Conservation (phyloP, 2,113 vertebrate species). For the Athene noctua region DNA sequence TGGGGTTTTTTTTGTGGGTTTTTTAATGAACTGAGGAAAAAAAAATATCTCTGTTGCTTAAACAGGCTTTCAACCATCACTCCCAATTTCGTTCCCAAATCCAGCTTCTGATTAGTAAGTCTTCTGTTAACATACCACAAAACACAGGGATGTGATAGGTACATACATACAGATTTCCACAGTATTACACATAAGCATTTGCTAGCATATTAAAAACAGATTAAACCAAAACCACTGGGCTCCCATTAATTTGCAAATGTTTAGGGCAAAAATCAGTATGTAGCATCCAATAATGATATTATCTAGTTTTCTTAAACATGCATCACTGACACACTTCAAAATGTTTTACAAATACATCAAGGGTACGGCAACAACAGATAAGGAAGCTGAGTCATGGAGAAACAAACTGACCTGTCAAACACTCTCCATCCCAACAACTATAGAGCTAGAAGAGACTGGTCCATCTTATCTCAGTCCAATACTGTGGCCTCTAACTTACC, state of each 20-base stretch:
- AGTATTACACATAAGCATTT: not conserved
- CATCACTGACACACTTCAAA: not conserved
- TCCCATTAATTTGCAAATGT: rapidly evolving
- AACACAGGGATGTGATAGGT: not conserved
- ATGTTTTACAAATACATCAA: not conserved
- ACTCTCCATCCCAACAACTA: not conserved
- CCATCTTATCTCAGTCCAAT: not conserved
- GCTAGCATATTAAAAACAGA: not conserved
- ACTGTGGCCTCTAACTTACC: not conserved
- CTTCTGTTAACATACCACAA: not conserved
- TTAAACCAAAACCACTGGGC: not conserved
- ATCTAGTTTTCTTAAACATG: not conserved
- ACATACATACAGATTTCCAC: not conserved
- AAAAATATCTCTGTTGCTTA: not conserved
- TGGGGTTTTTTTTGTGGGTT: not conserved
- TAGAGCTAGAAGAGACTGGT: not conserved
- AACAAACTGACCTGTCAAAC: not conserved
- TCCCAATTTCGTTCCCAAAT: not conserved
- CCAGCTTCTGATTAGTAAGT: not conserved
- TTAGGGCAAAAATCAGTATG: not conserved
- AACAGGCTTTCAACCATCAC: not conserved
- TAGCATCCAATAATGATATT: not conserved
- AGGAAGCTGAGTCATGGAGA: not conserved
- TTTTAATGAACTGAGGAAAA: not conserved
- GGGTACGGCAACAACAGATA: not conserved